Percentiles rank a stretch among this genome's conserved stretches.
phyloP scores from a whole-genome alignment of 2,113 vertebrate genomes.

The Toxostoma redivivum region DNA sequence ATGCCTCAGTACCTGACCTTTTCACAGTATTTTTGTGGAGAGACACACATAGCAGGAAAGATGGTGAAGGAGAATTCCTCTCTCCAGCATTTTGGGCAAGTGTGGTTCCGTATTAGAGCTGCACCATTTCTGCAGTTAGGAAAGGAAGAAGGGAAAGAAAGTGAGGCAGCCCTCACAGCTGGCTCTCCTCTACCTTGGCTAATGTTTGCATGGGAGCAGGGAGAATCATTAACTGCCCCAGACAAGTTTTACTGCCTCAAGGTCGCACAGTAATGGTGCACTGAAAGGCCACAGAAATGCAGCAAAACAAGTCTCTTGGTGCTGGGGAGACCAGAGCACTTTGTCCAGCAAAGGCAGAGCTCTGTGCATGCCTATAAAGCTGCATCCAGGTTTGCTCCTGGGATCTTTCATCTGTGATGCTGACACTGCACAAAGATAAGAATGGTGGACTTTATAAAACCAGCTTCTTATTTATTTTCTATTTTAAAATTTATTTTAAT shows the following conservation, averaged over 20 bases:
- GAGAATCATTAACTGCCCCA: conserved; percentile 31
- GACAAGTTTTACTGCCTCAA: neutral
- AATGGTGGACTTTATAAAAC: neutral
- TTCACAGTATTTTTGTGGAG: neutral
- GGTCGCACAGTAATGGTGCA: neutral
- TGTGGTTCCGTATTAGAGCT: neutral
- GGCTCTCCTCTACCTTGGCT: neutral
- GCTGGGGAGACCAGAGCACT: neutral
- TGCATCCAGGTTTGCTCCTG: neutral
- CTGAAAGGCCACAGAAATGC: neutral
- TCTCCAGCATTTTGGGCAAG: neutral
- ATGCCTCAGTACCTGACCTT: neutral
- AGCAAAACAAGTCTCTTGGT: neutral
- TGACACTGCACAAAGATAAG: neutral
- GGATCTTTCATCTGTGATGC: neutral
- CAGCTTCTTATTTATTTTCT: neutral
- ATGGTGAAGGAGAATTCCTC: neutral
- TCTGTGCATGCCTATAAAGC: neutral
- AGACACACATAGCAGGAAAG: neutral
- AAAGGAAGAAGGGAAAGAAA: neutral
- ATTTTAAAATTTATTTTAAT: neutral
- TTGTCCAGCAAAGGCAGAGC: neutral
- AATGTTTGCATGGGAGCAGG: neutral
- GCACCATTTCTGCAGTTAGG: neutral
- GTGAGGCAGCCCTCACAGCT: neutral